phyloP scores from a whole-genome alignment of 2,888 invertebrate genomes.

The Caenorhabditis afra region DNA sequence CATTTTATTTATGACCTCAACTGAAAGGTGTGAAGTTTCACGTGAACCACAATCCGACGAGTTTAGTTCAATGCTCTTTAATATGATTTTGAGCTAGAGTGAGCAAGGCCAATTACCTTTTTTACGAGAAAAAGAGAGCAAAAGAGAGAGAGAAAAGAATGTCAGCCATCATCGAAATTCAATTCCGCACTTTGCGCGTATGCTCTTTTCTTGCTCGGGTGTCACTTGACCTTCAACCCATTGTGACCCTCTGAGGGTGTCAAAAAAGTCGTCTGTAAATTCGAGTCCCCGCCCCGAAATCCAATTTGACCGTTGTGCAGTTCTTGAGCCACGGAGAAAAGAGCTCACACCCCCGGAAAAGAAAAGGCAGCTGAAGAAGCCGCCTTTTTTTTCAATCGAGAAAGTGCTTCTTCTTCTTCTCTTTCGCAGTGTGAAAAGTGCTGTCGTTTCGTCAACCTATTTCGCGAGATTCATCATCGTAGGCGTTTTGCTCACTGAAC shows the following conservation, averaged over 20 bases:
- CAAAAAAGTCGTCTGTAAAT: conserved; percentile 23
- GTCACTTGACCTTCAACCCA: conserved; percentile 41
- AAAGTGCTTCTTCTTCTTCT: conserved; percentile 11
- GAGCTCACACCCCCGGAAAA: conserved; percentile 5
- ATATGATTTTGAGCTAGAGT: too few species aligned
- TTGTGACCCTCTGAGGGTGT: conserved; percentile 24
- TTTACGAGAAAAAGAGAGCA: too few species aligned
- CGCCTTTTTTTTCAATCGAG: conserved; percentile 4
- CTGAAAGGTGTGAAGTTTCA: conserved; percentile 26
- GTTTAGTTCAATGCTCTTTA: background rate
- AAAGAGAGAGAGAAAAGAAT: conserved; percentile 7
- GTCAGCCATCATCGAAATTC: conserved; percentile 14
- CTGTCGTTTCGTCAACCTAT: conserved; percentile 15
- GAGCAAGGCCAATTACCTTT: background rate
- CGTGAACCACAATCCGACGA: conserved; percentile 3
- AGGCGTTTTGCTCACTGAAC: conserved; percentile 33
- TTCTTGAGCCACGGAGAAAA: conserved; percentile 1
- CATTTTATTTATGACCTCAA: conserved; percentile 36
- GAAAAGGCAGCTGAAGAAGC: conserved; percentile 10
- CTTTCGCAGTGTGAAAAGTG: background rate
- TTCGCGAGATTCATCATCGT: conserved; percentile 4
- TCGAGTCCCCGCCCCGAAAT: conserved; percentile 11
- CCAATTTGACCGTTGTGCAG: conserved; percentile 33
- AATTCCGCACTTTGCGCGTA: conserved; percentile 3
- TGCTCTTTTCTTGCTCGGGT: conserved; percentile 1